phyloP scores from a whole-genome alignment of 2,888 invertebrate genomes.

The Ennomos quercinarius region DNA sequence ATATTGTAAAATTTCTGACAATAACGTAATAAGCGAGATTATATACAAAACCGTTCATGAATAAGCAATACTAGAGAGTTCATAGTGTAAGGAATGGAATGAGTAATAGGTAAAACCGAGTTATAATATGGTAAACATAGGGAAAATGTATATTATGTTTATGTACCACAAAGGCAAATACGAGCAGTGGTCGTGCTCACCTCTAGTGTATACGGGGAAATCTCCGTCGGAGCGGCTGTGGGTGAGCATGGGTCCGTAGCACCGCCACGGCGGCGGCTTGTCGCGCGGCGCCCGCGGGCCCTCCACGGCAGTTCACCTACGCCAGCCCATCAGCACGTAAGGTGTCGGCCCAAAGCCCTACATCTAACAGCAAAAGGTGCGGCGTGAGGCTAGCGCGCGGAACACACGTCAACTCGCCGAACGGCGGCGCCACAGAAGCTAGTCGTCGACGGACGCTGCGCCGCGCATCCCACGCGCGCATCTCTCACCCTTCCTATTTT shows the following conservation, averaged over 20 bases:
- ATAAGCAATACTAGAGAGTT: constrained; percentile 21
- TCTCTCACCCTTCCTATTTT: constrained; percentile 67
- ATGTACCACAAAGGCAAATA: constrained; percentile 16
- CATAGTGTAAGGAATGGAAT: constrained; percentile 16
- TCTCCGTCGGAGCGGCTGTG: constrained; percentile 95
- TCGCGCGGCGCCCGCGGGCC: constrained; percentile 81
- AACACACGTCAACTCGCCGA: constrained; percentile 67
- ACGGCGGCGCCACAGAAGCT: constrained; percentile 74
- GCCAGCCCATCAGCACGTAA: constrained; percentile 72
- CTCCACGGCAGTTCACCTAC: constrained; percentile 82
- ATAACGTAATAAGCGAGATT: constrained; percentile 2
- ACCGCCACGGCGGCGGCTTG: constrained; percentile 85
- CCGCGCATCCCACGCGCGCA: constrained; percentile 80
- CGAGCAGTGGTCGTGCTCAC: constrained; percentile 73
- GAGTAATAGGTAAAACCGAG: constrained; percentile 7
- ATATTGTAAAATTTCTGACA: constrained; percentile 3
- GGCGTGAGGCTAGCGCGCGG: constrained; percentile 57
- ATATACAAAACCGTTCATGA: constrained; percentile 10
- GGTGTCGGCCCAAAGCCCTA: constrained; percentile 62
- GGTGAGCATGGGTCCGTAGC: constrained; percentile 91
- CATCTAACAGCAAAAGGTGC: constrained; percentile 53
- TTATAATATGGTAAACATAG: constrained; percentile 2
- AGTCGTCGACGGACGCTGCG: constrained; percentile 72
- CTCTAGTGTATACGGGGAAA: constrained; percentile 92
- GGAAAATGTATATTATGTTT: constrained; percentile 13